phyloP scores from a whole-genome alignment of 2,797 vertebrate genomes.

The Aythya fuligula region DNA sequence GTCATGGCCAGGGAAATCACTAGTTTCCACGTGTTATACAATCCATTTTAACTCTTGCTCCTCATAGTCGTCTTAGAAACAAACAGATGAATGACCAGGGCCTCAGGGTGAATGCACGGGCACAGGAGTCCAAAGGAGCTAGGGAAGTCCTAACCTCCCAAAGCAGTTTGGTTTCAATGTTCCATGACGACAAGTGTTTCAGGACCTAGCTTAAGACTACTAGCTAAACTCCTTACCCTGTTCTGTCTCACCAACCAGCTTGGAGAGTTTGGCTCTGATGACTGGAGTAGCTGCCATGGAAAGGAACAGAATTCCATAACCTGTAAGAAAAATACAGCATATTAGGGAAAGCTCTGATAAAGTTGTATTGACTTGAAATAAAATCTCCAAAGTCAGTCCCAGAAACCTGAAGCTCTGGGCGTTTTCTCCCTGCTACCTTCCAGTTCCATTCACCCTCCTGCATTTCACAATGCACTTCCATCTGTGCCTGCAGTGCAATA shows the following conservation, averaged over 20 bases:
- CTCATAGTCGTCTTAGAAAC: background rate
- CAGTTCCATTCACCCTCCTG: background rate
- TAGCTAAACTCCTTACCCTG: constrained; percentile 83
- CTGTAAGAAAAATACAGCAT: constrained; percentile 70
- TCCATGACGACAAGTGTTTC: background rate
- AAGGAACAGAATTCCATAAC: constrained; percentile 90
- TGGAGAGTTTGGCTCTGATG: constrained; percentile 93
- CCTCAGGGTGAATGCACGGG: background rate
- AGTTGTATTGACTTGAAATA: background rate
- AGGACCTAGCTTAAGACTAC: background rate
- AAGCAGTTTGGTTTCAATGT: background rate
- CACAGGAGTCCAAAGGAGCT: background rate
- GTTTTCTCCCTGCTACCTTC: background rate
- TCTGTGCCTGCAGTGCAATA: background rate
- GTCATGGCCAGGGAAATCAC: background rate
- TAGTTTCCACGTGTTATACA: background rate
- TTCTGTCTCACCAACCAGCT: constrained; percentile 86
- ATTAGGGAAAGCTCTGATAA: constrained; percentile 1
- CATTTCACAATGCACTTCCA: background rate
- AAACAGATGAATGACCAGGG: background rate
- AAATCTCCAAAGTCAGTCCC: background rate
- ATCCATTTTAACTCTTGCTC: background rate
- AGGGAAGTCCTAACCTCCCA: background rate
- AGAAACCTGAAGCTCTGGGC: background rate
- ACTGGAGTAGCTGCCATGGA: constrained; percentile 89